Evolutionary conservation across 2,113 vertebrate genomes (phyloP), one percentile per base, ranked within the genome.

Genomic region (Vulpes ferrilata): DNA sequence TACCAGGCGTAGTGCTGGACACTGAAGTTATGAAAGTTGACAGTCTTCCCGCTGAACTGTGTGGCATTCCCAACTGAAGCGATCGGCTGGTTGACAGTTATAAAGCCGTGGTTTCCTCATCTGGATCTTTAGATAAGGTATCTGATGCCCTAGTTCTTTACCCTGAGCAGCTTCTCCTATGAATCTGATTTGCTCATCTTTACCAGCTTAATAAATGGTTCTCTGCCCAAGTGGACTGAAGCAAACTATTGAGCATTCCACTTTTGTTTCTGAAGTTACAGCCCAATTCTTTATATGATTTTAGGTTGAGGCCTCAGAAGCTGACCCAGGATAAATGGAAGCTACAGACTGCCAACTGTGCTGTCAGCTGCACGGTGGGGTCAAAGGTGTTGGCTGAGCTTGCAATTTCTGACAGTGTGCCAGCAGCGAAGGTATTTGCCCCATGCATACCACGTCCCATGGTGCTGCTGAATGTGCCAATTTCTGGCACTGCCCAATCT

Each of bases 281-380:
- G 78, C 32, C 79, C 62, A 88, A 95, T 82, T 73, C 62, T 84
- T 88, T 78, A 59, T 94, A 95, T 89, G 79, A 69, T 82, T 89
- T 92, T 84, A 23, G 76, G 91, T 79, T 64, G 88, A 73, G 94
- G 96, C 92, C 74, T 97, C 57, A 27, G 93, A 80, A 98, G 94
- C 32, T 98, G 98, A 98, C 96, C 96, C 97, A 91, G 97, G 95
- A 95, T 98, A 94, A 96, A 97, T 1, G 2, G 88, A 98, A 89
- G 93, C 93, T 98, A 69, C 59, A 74, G 97, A 65, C 91, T 87
- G 97, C 97, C 98, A 96, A 86, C 88, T 97, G 81, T 74, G 95
- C 95, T 98, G 91, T 93, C 96, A 98, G 95, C 96, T 96, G 96
- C 91, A 0, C 94, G 93, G 88, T 90, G 5, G 38, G 96, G 78